Percentiles rank a stretch among this genome's conserved stretches.
Evolutionary conservation across 1,140 invertebrate species (phyloP).

Genomic region (Venturia canescens): DNA sequence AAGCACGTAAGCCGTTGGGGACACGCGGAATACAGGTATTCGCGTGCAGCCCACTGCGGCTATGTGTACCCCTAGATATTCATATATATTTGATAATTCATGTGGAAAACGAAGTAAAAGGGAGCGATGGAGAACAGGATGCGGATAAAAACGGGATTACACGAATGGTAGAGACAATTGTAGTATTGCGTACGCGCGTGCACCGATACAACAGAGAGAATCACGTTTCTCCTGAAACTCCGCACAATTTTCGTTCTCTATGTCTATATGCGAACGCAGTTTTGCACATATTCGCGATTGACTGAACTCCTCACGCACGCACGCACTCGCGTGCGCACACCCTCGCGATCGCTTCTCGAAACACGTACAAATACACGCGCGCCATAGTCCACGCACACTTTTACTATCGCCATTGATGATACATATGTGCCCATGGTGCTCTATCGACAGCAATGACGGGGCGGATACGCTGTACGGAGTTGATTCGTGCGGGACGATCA

Average conservation of each 20-base stretch:
- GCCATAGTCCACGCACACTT: background rate
- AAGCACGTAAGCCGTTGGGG: background rate
- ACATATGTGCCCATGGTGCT: background rate
- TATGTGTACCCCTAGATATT: background rate
- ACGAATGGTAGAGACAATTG: slow-evolving; percentile 1
- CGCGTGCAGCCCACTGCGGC: background rate
- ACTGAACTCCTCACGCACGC: too few species aligned
- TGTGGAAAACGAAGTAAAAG: slow-evolving; percentile 3
- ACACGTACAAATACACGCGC: too few species aligned
- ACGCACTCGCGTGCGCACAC: too few species aligned
- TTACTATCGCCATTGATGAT: background rate
- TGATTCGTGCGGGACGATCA: slow-evolving; percentile 51
- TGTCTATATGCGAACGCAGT: background rate
- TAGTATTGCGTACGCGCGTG: background rate
- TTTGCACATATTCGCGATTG: slow-evolving; percentile 9
- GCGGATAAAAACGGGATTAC: background rate
- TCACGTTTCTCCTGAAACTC: background rate
- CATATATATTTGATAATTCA: background rate
- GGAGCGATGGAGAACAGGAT: background rate
- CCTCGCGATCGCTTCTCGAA: too few species aligned
- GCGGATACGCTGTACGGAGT: background rate
- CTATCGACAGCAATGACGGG: slow-evolving; percentile 7
- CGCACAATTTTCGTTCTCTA: background rate
- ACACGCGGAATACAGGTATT: background rate
- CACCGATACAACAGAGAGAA: background rate